Conservation (phyloP, 2,113 vertebrate species). For the Bubo blakistoni region DNA sequence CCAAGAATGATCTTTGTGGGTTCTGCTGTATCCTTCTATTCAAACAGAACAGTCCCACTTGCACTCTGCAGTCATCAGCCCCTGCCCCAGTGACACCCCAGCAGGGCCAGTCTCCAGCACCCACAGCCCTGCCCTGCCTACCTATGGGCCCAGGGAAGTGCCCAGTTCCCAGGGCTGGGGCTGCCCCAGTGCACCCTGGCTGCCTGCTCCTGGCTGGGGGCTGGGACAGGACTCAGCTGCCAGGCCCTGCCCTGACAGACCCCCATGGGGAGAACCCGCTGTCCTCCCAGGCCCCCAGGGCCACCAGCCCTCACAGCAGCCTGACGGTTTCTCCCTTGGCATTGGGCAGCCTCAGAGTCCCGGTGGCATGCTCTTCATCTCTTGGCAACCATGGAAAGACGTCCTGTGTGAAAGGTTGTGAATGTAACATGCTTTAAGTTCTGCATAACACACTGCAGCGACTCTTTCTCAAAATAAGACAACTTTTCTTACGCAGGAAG, state of each 20-base stretch:
- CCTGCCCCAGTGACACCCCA: not conserved
- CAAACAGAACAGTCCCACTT: not conserved
- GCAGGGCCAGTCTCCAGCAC: not conserved
- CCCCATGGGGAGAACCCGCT: fast-evolving
- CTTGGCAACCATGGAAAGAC: fast-evolving
- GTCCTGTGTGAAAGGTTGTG: fast-evolving
- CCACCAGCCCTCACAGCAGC: fast-evolving
- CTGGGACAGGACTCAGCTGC: not conserved
- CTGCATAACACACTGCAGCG: not conserved
- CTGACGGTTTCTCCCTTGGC: not conserved
- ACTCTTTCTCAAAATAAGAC: not conserved
- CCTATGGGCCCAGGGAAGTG: fast-evolving
- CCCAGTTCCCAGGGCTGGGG: not conserved
- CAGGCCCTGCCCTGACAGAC: not conserved
- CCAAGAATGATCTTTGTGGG: not conserved
- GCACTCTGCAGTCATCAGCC: not conserved
- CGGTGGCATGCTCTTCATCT: not conserved
- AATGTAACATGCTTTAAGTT: not conserved
- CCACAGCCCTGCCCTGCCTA: not conserved
- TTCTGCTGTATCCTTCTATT: not conserved
- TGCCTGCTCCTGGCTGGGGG: not conserved
- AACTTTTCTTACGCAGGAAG: not conserved
- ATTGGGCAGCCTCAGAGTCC: not conserved
- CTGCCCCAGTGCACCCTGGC: fast-evolving
- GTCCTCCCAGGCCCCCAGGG: fast-evolving